Conservation (phyloP, 2,888 invertebrate genomes). For the Cabera pusaria region DNA sequence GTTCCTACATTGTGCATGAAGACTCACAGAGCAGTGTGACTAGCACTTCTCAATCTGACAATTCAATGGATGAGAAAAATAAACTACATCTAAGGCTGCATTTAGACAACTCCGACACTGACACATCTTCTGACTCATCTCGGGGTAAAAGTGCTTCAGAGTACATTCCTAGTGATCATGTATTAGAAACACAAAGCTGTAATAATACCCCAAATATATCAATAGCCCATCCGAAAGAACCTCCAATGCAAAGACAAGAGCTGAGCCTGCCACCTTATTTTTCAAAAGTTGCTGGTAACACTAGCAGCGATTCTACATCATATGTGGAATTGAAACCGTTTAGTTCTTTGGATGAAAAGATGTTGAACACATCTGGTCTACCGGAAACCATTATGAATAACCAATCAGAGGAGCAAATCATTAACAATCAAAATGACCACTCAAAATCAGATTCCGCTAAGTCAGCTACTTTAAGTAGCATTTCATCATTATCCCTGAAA, state of each 20-base stretch:
- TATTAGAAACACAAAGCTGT: constrained; percentile 39
- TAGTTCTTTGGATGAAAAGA: constrained; percentile 54
- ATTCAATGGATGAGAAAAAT: constrained; percentile 74
- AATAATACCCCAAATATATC: constrained; percentile 28
- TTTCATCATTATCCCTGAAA: constrained; percentile 44
- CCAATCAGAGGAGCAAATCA: constrained; percentile 34
- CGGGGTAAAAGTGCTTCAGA: constrained; percentile 71
- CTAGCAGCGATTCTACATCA: constrained; percentile 72
- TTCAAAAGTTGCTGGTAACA: constrained; percentile 49
- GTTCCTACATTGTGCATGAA: constrained; percentile 74
- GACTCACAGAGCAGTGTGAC: constrained; percentile 63
- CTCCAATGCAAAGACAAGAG: constrained; percentile 27
- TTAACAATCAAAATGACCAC: constrained; percentile 30
- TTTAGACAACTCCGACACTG: constrained; percentile 73
- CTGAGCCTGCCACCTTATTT: constrained; percentile 31
- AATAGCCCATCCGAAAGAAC: constrained; percentile 5
- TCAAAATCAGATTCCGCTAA: constrained; percentile 41
- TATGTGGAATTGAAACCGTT: constrained; percentile 69
- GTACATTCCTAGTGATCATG: constrained; percentile 69
- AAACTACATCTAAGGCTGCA: constrained; percentile 66
- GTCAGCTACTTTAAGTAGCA: constrained; percentile 46
- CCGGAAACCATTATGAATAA: constrained; percentile 32
- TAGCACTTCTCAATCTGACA: constrained; percentile 71
- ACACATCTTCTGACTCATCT: constrained; percentile 72
- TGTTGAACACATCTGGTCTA: constrained; percentile 59